phyloP scores from a whole-genome alignment of 2,797 vertebrate species.

The Aratinga solstitialis region DNA sequence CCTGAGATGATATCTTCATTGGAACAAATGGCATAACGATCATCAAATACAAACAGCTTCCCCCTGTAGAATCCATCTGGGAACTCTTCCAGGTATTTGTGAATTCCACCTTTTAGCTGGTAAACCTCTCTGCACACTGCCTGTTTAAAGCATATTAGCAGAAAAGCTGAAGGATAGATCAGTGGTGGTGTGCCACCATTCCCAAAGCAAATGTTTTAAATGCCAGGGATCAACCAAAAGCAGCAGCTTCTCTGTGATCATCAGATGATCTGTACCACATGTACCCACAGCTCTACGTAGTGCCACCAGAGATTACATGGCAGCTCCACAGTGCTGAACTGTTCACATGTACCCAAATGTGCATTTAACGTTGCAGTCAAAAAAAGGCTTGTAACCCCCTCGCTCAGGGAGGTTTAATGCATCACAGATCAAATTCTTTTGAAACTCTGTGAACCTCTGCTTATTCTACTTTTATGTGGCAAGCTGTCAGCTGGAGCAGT shows the following conservation, averaged over 20 bases:
- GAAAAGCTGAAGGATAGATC: conserved; percentile 18
- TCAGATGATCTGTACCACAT: background rate
- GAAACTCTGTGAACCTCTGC: background rate
- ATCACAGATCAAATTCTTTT: background rate
- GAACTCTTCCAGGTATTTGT: conserved; percentile 94
- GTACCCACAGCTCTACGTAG: background rate
- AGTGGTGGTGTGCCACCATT: background rate
- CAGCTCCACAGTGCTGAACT: background rate
- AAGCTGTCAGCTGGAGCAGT: background rate
- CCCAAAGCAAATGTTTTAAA: background rate
- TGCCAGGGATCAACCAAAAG: background rate
- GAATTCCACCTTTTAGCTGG: conserved; percentile 96
- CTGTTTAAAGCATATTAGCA: conserved; percentile 74
- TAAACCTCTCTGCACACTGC: conserved; percentile 92
- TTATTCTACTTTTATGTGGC: background rate
- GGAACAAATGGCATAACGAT: conserved; percentile 90
- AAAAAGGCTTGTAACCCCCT: background rate
- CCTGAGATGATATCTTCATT: conserved; percentile 89
- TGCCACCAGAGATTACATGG: background rate
- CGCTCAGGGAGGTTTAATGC: background rate
- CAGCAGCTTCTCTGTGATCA: background rate
- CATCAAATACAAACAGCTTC: conserved; percentile 97
- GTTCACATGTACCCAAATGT: background rate
- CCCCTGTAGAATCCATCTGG: conserved; percentile 94
- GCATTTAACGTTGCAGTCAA: background rate